Percentiles rank a stretch among this genome's conserved stretches.
phyloP scores from a whole-genome alignment of 1,140 invertebrate genomes.

The Hyles vespertilio region DNA sequence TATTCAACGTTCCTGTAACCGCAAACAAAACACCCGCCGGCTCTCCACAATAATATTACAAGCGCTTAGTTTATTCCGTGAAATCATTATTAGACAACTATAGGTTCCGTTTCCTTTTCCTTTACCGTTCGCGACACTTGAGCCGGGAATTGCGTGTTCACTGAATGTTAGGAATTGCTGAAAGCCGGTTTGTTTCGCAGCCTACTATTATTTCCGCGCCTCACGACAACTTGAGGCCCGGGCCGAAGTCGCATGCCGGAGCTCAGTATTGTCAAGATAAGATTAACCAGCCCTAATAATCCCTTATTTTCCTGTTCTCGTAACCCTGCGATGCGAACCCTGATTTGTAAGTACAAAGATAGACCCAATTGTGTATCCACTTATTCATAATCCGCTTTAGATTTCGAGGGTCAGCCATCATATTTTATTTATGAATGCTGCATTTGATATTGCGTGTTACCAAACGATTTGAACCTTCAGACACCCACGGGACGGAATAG shows the following conservation, averaged over 20 bases:
- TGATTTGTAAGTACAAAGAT: slow-evolving; percentile 1
- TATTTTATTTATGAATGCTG: slow-evolving; percentile 29
- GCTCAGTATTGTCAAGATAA: slow-evolving; percentile 28
- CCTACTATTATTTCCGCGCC: slow-evolving; percentile 12
- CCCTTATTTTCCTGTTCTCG: slow-evolving; percentile 26
- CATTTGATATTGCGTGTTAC: slow-evolving; percentile 3
- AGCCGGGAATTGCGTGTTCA: slow-evolving; percentile 14
- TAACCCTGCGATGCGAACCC: slow-evolving; percentile 22
- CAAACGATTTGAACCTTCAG: too few species aligned
- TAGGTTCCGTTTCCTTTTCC: not conserved
- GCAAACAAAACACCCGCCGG: too few species aligned
- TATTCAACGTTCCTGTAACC: too few species aligned
- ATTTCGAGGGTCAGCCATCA: slow-evolving; percentile 26
- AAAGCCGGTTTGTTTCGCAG: not conserved
- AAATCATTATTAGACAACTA: not conserved
- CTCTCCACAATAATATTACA: not conserved
- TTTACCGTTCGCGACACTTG: not conserved
- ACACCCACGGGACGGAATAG: too few species aligned
- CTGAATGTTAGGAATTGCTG: slow-evolving; percentile 1
- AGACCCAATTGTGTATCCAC: slow-evolving; percentile 16
- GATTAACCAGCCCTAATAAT: slow-evolving; percentile 31
- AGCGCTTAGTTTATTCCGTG: not conserved
- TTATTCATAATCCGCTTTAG: slow-evolving; percentile 33
- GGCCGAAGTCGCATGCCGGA: slow-evolving; percentile 28
- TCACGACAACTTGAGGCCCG: slow-evolving; percentile 11